Base-by-base conservation (phyloP, 2,888 invertebrate genomes). In the Cephus pulcher region DNA sequence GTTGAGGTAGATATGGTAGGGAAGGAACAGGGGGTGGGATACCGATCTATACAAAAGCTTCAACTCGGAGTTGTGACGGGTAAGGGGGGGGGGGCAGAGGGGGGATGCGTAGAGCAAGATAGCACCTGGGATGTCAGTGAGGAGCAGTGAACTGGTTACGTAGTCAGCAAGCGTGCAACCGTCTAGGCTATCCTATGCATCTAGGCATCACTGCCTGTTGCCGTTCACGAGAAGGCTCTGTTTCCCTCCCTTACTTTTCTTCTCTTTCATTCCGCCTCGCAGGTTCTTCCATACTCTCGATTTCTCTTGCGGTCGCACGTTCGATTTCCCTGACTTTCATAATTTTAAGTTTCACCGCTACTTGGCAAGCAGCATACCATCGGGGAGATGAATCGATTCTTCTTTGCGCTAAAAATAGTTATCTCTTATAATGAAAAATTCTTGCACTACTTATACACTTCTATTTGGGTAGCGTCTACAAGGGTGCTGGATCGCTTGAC, bases 311-410 rank as follows among this genome's bases (percentile, higher is more conserved):
- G 15, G 6, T 40, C 15, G 4, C 6, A 40, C 15, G 1, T 15
- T 15, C 15, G 6, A 40, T 40, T 40, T 56, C 9, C 9, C 56
- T 9, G 56, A 9, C 56, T 56, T 34, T 33, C 69, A 35, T 73
- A 34, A 33, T 78, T 74, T 75, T 74, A 68, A 73, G 30, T 15
- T 35, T 34, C 15, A 34, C 73, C 33, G 37, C 33, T n/a, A 56
- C 73, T 73, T 15, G 32, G 73, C 71, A 73, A 33, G 32, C 74
- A 34, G 69, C 73, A 76, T 76, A 56, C 56, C 75, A 78, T 78
- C 79, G 73, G 85, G 83, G 84, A 84, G 85, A 87, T 81, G 83
- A 87, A 88, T 88, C 88, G 88, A 88, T 88, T 86, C 80, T 81
- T 82, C 85, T 86, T 86, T 80, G 78, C 78, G 82, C 86, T 86